Evolutionary conservation across 2,888 invertebrate genomes (phyloP).

Genomic region (Lumbricus terrestris): DNA sequence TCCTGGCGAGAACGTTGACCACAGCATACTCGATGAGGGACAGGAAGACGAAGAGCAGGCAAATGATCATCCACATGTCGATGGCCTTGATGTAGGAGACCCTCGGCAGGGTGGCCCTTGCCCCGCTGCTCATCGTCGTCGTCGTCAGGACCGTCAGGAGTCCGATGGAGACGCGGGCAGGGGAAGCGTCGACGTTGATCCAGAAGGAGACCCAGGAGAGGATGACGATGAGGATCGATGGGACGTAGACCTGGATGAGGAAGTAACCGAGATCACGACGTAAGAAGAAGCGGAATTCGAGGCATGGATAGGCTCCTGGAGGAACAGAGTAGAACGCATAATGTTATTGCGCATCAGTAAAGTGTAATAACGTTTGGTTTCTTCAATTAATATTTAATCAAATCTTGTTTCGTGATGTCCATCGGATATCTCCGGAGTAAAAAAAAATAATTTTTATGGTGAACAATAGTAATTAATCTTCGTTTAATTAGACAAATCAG

Average conservation of each 20-base stretch:
- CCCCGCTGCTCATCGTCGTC: constrained; percentile 33
- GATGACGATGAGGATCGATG: constrained; percentile 31
- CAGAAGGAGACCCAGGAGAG: constrained; percentile 34
- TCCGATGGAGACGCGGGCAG: constrained; percentile 32
- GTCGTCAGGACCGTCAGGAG: constrained; percentile 33
- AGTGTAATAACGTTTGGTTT: too few relatives aligned
- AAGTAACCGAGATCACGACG: constrained; percentile 31
- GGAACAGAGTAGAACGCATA: too few relatives aligned
- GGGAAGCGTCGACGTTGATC: constrained; percentile 33
- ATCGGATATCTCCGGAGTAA: too few relatives aligned
- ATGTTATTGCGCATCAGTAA: too few relatives aligned
- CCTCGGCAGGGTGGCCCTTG: constrained; percentile 22
- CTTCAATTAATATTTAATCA: too few relatives aligned
- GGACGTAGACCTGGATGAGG: constrained; percentile 32
- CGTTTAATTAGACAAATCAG: too few relatives aligned
- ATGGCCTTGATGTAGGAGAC: constrained; percentile 34
- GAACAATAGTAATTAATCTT: too few relatives aligned
- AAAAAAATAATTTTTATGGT: too few relatives aligned
- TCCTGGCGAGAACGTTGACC: constrained; percentile 31
- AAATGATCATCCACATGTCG: constrained; percentile 33
- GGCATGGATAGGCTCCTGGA: constrained; percentile 31
- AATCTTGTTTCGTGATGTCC: too few relatives aligned
- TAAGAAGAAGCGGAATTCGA: constrained; percentile 29
- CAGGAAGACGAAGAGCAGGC: constrained; percentile 30
- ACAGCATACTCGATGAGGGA: constrained; percentile 33